Conservation (phyloP, 1,140 invertebrate species). For the Trichoplusia ni region DNA sequence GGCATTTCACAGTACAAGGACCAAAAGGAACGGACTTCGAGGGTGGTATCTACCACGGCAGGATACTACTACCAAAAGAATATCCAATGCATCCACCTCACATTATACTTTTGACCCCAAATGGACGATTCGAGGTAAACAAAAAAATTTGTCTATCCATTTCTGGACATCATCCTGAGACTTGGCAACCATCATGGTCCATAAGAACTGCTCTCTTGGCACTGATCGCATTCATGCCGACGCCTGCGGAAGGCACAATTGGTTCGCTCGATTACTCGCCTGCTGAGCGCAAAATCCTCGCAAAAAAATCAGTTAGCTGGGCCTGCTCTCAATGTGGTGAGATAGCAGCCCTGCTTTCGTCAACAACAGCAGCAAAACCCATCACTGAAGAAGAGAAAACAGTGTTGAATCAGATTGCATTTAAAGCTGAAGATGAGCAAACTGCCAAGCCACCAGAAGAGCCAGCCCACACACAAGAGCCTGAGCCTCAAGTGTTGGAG, state of each 20-base stretch:
- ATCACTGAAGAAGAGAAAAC: constrained; percentile 80
- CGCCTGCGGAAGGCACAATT: constrained; percentile 92
- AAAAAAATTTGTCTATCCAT: constrained; percentile 98
- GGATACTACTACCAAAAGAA: constrained; percentile 94
- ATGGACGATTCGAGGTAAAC: constrained; percentile 96
- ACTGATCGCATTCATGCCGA: constrained; percentile 97
- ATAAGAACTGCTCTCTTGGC: constrained; percentile 96
- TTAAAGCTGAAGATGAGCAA: constrained; percentile 75
- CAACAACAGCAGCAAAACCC: constrained; percentile 70
- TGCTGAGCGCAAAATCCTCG: constrained; percentile 91
- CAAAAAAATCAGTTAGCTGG: constrained; percentile 86
- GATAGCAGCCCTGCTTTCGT: constrained; percentile 77
- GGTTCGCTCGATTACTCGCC: constrained; percentile 94
- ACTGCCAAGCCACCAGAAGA: constrained; percentile 60
- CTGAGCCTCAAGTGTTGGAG: constrained; percentile 61
- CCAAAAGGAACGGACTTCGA: constrained; percentile 94
- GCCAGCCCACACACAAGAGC: constrained; percentile 48
- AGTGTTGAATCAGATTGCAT: constrained; percentile 74
- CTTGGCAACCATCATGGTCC: constrained; percentile 98
- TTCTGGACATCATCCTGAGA: constrained; percentile 98
- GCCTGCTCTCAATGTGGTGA: constrained; percentile 84
- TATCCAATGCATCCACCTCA: constrained; percentile 99
- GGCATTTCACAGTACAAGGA: constrained; percentile 98
- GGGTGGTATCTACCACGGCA: constrained; percentile 94
- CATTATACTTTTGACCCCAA: constrained; percentile 96